Conservation (phyloP, 1,140 invertebrate species). For the Reticulitermes speratus region DNA sequence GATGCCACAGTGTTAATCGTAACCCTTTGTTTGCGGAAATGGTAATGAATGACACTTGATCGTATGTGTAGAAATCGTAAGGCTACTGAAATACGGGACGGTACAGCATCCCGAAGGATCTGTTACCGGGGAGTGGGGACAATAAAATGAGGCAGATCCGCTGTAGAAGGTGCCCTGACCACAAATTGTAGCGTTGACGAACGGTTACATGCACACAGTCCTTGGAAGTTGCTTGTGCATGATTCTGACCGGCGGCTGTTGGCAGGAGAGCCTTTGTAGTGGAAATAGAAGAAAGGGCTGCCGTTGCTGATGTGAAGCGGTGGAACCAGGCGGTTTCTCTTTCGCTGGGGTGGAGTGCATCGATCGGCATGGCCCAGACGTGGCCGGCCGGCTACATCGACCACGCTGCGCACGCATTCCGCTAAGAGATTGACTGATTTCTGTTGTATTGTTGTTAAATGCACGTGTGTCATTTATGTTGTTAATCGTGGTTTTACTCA, state of each 20-base stretch:
- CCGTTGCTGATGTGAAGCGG: background rate
- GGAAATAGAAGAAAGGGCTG: too few species aligned
- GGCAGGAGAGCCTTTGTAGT: background rate
- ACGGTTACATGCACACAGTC: background rate
- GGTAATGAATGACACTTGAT: too few species aligned
- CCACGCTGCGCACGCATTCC: background rate
- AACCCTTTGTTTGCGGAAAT: too few species aligned
- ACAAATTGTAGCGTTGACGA: too few species aligned
- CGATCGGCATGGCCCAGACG: background rate
- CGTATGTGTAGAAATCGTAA: too few species aligned
- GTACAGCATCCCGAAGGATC: too few species aligned
- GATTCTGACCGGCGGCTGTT: background rate
- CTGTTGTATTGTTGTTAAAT: constrained; percentile 8
- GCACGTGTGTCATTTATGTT: background rate
- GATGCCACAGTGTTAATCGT: too few species aligned
- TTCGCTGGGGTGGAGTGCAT: background rate
- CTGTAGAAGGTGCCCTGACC: too few species aligned
- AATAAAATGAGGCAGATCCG: too few species aligned
- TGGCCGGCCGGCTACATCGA: background rate
- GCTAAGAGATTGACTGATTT: background rate
- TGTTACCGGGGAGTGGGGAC: too few species aligned
- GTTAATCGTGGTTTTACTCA: background rate
- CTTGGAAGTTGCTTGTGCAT: background rate
- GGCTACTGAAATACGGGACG: too few species aligned
- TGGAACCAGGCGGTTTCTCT: background rate